Evolutionary conservation across 2,888 invertebrate species (phyloP).

Genomic region (Xiphydria camelus): DNA sequence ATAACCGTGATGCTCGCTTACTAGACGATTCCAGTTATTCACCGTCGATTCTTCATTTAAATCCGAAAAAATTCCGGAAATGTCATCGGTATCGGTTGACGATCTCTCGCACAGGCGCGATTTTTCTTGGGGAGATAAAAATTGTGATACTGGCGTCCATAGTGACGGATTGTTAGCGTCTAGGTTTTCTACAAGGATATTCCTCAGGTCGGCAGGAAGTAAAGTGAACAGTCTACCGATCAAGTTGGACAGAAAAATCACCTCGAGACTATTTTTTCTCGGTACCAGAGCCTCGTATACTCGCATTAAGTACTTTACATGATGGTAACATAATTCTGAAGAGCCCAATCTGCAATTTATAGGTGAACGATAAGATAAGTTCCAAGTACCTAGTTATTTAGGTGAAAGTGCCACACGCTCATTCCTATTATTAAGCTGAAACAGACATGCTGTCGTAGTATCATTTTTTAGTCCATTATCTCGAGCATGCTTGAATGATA

Average conservation of each 20-base stretch:
- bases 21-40: slow-evolving; percentile 39
- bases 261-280: slow-evolving; percentile 34
- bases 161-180: slow-evolving; percentile 3
- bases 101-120: slow-evolving; percentile 2
- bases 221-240: slow-evolving; percentile 41
- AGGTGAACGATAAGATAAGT: too few species aligned
- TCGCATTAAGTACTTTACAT: slow-evolving; percentile 40
- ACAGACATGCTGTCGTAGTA: too few species aligned
- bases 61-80: slow-evolving; percentile 1
- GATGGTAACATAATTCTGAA: slow-evolving; percentile 36
- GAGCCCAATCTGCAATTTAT: slow-evolving; percentile 41
- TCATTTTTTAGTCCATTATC: background rate
- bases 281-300: slow-evolving; percentile 32
- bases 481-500: too few species aligned
- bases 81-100: background rate
- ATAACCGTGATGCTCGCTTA: slow-evolving; percentile 21
- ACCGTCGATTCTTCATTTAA: background rate
- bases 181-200: slow-evolving; percentile 20
- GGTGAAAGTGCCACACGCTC: too few species aligned
- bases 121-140: slow-evolving; percentile 15
- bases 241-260: slow-evolving; percentile 36
- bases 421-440: too few species aligned
- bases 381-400: too few species aligned
- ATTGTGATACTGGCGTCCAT: slow-evolving; percentile 21
- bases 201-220: slow-evolving; percentile 35